Evolutionary conservation across 1,140 invertebrate genomes (phyloP).

Genomic region (Oppia nitens): DNA sequence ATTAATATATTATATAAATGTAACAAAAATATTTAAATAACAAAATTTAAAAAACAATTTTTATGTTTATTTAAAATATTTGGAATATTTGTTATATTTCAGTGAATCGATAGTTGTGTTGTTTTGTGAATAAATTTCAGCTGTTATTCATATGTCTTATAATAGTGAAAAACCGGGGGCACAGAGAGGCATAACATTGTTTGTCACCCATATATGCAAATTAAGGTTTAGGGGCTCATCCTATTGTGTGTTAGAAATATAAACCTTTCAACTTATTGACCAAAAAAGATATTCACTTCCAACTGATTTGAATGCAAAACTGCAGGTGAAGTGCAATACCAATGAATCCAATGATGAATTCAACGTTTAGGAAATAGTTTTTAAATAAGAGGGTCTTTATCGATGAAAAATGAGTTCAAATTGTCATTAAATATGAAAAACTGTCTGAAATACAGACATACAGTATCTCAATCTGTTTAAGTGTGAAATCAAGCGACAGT

Average conservation of each 20-base stretch:
- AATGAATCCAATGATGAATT: not conserved
- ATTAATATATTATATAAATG: too few relatives aligned
- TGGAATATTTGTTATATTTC: too few relatives aligned
- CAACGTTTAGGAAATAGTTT: not conserved
- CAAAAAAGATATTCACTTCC: not conserved
- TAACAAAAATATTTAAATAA: too few relatives aligned
- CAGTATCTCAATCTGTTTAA: not conserved
- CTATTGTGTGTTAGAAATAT: not conserved
- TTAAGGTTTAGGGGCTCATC: not conserved
- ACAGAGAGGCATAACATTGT: not conserved
- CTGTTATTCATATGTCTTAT: too few relatives aligned
- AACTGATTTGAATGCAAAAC: too few relatives aligned
- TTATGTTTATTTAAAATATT: too few relatives aligned
- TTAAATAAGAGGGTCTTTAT: not conserved
- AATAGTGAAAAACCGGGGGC: too few relatives aligned
- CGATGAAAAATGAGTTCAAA: not conserved
- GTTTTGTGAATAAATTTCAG: too few relatives aligned
- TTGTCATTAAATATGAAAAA: too few relatives aligned
- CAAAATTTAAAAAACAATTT: too few relatives aligned
- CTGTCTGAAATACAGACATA: not conserved
- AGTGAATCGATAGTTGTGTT: too few relatives aligned
- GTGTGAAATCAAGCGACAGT: not conserved
- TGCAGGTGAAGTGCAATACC: not conserved
- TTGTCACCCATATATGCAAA: not conserved
- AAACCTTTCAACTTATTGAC: not conserved